Base-by-base conservation (phyloP, 2,113 vertebrate species). In the Pterocles orientalis region DNA sequence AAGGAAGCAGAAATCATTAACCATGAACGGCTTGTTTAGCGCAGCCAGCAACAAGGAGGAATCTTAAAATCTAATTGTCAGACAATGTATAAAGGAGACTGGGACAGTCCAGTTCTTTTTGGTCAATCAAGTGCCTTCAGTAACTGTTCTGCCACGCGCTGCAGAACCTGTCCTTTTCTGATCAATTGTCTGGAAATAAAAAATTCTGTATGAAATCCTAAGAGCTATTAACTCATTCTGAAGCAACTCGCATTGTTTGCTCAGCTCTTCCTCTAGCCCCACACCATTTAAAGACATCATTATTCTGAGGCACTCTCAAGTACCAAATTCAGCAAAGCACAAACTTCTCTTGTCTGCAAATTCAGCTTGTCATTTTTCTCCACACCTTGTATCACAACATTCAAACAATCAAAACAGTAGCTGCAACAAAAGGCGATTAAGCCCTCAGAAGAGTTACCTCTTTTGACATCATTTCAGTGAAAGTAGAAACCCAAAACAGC, bases 321-420 rank as follows among this genome's bases (percentile, higher is more conserved):
- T 10, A 64, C 12, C 61, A 39, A 45, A 75, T 28, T 12, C 48
- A 69, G 14, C 66, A 60, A 80, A 84, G 13, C 14, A 11, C 26
- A 21, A 60, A 50, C 5, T 16, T 58, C 8, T 51, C 6, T 43
- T 4, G 50, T 29, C 39, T 43, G 17, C 21, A 82, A 68, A 41
- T 68, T 39, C 41, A 41, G 14, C 16, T 54, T 13, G 58, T 68
- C 3, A 3, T 36, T 90, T 79, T 64, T 11, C 5, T 53, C n/a
- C 29, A 51, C 9, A 60, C 0, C 2, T 50, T 36, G 4, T 28
- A 31, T 7, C 1, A 36, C 39, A 53, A 51, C 2, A 1, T 39
- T 1, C 2, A 13, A 36, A 48, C 45, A 56, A 36, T 9, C 39
- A 33, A 60, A 82, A 4, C 2, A 45, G 25, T 39, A 82, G 54